Evolutionary conservation across 2,113 vertebrate genomes (phyloP).

Genomic region (Hepsetus odoe): DNA sequence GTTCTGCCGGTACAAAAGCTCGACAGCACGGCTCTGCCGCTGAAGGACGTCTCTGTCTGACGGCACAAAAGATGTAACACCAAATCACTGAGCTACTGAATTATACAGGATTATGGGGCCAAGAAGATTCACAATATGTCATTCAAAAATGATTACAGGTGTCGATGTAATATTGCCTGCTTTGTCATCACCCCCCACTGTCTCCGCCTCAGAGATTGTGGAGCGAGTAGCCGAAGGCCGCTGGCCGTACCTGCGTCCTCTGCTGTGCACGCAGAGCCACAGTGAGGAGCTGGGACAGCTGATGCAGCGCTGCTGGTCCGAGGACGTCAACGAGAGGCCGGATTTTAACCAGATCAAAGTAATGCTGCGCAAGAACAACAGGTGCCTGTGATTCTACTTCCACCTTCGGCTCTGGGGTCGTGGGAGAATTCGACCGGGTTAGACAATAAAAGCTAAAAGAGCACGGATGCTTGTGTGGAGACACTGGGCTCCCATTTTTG

Average conservation of each 20-base stretch:
- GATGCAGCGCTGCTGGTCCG: slow-evolving; percentile 90
- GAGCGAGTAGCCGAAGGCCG: slow-evolving; percentile 75
- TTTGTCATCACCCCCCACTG: slow-evolving; percentile 1
- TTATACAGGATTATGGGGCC: not conserved
- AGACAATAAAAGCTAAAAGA: too few relatives aligned
- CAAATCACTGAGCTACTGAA: not conserved
- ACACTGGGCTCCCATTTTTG: too few relatives aligned
- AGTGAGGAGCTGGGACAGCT: slow-evolving; percentile 84
- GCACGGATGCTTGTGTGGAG: too few relatives aligned
- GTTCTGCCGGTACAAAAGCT: not conserved
- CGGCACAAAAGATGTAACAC: not conserved
- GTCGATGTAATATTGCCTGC: not conserved
- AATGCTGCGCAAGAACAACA: slow-evolving; percentile 85
- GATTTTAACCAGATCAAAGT: slow-evolving; percentile 89
- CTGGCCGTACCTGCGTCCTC: slow-evolving; percentile 79
- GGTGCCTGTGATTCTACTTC: slow-evolving; percentile 60
- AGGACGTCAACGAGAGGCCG: slow-evolving; percentile 82
- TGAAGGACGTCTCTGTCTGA: not conserved
- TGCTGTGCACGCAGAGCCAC: slow-evolving; percentile 78
- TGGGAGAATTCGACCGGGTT: not conserved
- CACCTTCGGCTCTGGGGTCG: not conserved
- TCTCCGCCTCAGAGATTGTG: slow-evolving; percentile 78
- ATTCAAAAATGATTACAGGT: not conserved
- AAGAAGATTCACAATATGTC: not conserved
- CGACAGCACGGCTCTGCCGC: not conserved